A percentile compares a stretch with the other conserved stretches of the same genome.
Conservation (phyloP, 2,797 vertebrate species). For the Peromyscus nudipes region DNA sequence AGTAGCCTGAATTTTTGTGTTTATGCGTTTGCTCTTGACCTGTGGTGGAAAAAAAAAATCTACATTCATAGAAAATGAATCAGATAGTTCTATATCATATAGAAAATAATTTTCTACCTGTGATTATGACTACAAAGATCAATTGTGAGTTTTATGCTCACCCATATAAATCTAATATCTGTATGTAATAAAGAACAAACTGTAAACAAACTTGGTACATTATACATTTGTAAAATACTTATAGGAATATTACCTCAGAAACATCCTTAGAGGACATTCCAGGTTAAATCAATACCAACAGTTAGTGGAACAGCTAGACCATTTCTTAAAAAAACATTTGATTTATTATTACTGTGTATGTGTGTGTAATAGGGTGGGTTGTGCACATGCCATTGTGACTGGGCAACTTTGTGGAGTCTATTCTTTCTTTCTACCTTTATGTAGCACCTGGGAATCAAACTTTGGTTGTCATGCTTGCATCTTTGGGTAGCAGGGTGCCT, state of each 20-base stretch:
- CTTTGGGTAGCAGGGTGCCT: neutral
- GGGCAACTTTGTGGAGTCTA: neutral
- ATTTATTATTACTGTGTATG: neutral
- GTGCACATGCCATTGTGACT: neutral
- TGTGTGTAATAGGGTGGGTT: neutral
- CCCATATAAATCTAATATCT: neutral
- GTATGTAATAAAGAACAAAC: neutral
- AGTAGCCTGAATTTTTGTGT: neutral
- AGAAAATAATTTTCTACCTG: slow-evolving; percentile 10
- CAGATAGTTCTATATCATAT: neutral
- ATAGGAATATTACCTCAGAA: slow-evolving; percentile 22
- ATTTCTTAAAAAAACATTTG: neutral
- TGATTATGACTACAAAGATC: neutral
- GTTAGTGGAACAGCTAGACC: neutral
- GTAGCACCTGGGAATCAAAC: neutral
- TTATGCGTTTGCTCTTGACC: neutral
- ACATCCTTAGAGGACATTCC: neutral
- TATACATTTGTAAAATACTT: slow-evolving; percentile 27
- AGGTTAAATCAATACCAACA: neutral
- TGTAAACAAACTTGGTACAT: neutral
- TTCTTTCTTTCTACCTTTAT: too few species aligned
- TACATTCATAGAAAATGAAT: neutral
- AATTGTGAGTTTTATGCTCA: neutral
- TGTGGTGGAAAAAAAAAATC: neutral
- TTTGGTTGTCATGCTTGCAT: neutral